Percentiles rank a stretch among this genome's conserved stretches.
phyloP scores from a whole-genome alignment of 2,888 invertebrate genomes.

The Lasioglossum villosulum region DNA sequence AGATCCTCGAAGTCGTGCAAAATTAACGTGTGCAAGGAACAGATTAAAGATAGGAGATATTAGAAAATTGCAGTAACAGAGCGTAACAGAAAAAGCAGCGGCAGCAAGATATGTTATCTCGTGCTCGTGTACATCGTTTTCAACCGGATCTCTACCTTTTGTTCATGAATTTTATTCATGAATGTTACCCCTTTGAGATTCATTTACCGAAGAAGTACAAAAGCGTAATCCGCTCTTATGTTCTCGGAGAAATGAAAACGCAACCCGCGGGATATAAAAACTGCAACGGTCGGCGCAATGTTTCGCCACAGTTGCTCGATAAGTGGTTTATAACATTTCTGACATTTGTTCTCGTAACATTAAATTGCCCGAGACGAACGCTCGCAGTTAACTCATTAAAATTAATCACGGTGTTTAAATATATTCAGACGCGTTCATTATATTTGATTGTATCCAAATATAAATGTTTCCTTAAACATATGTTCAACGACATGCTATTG shows the following conservation, averaged over 20 bases:
- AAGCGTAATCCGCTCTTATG: conserved; percentile 11
- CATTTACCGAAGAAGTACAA: conserved; percentile 11
- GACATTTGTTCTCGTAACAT: background rate
- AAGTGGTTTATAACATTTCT: background rate
- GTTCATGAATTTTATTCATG: conserved; percentile 7
- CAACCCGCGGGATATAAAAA: background rate
- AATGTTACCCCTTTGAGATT: conserved; percentile 13
- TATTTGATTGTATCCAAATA: background rate
- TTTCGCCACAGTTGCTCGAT: background rate
- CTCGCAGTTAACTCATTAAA: background rate
- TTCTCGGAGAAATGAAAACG: conserved; percentile 5
- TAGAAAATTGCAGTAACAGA: background rate
- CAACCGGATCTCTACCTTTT: background rate
- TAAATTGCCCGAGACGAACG: background rate
- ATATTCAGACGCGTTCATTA: background rate
- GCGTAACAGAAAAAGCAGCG: background rate
- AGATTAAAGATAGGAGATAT: background rate
- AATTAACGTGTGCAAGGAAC: background rate
- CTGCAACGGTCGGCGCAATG: background rate
- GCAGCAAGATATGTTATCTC: background rate
- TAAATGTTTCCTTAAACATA: background rate
- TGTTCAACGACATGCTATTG: background rate
- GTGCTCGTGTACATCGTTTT: background rate
- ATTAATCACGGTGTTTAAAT: background rate
- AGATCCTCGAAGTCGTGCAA: background rate